These are phyloP conservation scores for Festucalex cinctus DNA, from an alignment of 2,113 vertebrate genomes.

Conservation along the genomic window DNA sequence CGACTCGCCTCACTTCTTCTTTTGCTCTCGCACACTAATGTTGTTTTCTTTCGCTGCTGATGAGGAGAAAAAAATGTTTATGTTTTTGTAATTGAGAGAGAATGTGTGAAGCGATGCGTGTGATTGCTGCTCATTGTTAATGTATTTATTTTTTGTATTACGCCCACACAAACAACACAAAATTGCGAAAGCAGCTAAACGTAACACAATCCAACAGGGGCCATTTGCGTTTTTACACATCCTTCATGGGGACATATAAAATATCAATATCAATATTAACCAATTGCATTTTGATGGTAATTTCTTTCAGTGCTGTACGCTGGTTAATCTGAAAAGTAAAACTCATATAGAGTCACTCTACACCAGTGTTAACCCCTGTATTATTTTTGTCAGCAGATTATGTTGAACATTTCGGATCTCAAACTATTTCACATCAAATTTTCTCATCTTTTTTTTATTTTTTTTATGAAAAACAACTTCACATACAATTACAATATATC, in stretches of 20 bases:
- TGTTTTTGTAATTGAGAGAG: constrained; percentile 2
- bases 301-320: not conserved
- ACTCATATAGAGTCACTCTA: not conserved
- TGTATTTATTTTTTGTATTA: constrained; percentile 13
- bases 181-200: not conserved
- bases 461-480: no score
- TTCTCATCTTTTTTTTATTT: no score
- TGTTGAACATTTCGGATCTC: no score
- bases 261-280: not conserved
- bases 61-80: constrained; percentile 18
- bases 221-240: not conserved
- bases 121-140: constrained; percentile 14
- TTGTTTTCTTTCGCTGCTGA: constrained; percentile 13
- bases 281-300: not conserved
- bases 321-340: not conserved
- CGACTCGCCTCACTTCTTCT: not conserved
- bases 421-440: no score
- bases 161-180: not conserved
- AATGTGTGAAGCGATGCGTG: constrained; percentile 15
- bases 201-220: constrained; percentile 31
- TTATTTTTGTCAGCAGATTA: no score
- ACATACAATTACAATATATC: no score
- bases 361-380: no score
- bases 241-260: not conserved
- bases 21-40: constrained; percentile 12